Conservation (phyloP, 1,140 invertebrate species). For the Drosophila equinoxialis region DNA sequence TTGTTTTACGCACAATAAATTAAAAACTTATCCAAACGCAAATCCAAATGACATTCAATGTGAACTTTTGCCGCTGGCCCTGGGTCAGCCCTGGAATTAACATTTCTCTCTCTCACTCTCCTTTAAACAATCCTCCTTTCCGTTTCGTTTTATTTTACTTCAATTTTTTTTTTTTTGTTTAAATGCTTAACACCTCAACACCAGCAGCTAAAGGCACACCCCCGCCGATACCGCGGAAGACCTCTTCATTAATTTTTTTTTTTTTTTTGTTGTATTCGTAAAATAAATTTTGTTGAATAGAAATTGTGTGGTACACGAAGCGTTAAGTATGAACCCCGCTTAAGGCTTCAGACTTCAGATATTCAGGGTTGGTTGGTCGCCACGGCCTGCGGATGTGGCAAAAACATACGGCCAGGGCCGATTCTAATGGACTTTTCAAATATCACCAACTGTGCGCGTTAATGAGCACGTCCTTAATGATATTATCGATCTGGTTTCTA, state of each 20-base stretch:
- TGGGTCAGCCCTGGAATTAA: conserved; percentile 54
- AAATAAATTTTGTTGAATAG: conserved; percentile 55
- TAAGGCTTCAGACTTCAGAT: conserved; percentile 22
- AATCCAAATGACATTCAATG: conserved; percentile 78
- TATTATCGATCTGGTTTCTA: conserved; percentile 39
- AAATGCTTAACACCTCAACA: conserved; percentile 71
- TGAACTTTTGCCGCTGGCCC: conserved; percentile 39
- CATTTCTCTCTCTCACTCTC: conserved; percentile 35
- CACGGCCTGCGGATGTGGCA: conserved; percentile 26
- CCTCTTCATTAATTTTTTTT: conserved; percentile 68
- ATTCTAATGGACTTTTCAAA: conserved; percentile 50
- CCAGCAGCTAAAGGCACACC: conserved; percentile 27
- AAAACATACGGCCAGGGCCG: conserved; percentile 20
- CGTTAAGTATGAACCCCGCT: conserved; percentile 59
- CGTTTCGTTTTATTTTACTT: conserved; percentile 6
- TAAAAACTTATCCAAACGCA: conserved; percentile 74
- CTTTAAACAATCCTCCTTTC: neutral
- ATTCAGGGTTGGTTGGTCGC: conserved; percentile 28
- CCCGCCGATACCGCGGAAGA: conserved; percentile 12
- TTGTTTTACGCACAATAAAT: conserved; percentile 75
- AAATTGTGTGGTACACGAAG: conserved; percentile 68
- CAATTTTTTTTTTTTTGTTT: conserved; percentile 18
- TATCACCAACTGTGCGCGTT: conserved; percentile 53
- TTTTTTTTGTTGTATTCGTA: conserved; percentile 28
- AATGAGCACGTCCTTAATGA: conserved; percentile 61